phyloP scores from a whole-genome alignment of 2,797 vertebrate genomes.

The Aldrovandia affinis region DNA sequence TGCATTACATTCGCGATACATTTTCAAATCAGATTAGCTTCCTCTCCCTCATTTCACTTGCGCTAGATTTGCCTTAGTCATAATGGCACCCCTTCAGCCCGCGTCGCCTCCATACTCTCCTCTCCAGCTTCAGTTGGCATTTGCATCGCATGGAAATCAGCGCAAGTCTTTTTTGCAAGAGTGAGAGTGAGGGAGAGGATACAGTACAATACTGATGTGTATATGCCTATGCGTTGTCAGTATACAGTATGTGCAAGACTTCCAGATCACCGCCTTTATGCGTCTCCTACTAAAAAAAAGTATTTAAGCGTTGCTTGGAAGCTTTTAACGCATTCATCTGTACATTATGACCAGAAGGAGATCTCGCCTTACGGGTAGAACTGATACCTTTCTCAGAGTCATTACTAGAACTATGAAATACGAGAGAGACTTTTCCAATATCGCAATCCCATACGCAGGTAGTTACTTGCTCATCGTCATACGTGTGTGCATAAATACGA shows the following conservation, averaged over 20 bases:
- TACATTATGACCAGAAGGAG: neutral
- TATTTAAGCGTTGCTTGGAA: neutral
- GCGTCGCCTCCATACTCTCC: neutral
- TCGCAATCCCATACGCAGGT: neutral
- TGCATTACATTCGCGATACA: neutral
- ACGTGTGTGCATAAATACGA: neutral
- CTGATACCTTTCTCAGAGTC: neutral
- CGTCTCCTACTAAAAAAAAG: neutral
- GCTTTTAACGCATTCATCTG: too few species aligned
- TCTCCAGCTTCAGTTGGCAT: constrained; percentile 5
- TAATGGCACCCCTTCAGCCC: neutral
- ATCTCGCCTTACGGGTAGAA: neutral
- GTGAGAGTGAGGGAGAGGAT: neutral
- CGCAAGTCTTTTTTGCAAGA: neutral
- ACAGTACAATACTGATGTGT: too few species aligned
- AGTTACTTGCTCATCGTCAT: neutral
- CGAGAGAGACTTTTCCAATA: neutral
- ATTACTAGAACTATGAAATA: neutral
- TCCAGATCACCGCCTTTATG: neutral
- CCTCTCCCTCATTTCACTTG: neutral
- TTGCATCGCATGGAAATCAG: constrained; percentile 24
- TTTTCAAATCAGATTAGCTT: neutral
- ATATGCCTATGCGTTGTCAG: too few species aligned
- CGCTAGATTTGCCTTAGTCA: neutral
- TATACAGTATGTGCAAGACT: neutral